phyloP scores from a whole-genome alignment of 2,113 vertebrate genomes.

The Phaethon lepturus region DNA sequence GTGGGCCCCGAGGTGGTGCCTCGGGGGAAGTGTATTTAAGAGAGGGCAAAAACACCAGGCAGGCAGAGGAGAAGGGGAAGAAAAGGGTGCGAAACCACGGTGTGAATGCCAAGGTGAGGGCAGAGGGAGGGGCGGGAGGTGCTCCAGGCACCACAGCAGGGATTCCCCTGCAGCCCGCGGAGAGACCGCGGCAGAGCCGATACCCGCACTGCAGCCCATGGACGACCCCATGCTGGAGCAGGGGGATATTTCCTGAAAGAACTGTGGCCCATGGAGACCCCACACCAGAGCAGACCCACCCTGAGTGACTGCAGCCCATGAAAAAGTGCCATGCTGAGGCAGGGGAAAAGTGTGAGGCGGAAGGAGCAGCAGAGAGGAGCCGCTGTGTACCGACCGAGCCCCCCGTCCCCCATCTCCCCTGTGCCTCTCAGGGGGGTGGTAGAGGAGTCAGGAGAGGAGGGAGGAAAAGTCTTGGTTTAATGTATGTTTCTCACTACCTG shows the following conservation, averaged over 20 bases:
- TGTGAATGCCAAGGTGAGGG: not conserved
- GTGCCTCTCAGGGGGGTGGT: not conserved
- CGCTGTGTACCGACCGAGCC: not conserved
- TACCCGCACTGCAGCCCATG: not conserved
- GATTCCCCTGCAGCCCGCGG: not conserved
- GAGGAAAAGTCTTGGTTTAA: not conserved
- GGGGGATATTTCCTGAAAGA: not conserved
- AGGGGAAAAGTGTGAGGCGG: not conserved
- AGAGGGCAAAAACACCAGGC: too few relatives aligned
- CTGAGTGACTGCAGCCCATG: not conserved
- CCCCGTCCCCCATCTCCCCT: not conserved
- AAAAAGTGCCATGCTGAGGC: not conserved
- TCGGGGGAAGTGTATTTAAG: too few relatives aligned
- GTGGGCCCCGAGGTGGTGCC: too few relatives aligned
- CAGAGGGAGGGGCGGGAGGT: not conserved
- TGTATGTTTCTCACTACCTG: not conserved
- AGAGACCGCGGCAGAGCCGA: not conserved
- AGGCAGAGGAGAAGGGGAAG: not conserved
- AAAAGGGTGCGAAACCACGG: not conserved
- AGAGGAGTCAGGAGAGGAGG: not conserved
- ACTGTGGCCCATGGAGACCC: not conserved
- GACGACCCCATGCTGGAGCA: not conserved
- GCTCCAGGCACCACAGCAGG: not conserved
- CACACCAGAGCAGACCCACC: not conserved
- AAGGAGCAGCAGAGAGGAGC: not conserved